Conservation (phyloP, 1,140 invertebrate genomes). For the Aphaenogaster floridana region DNA sequence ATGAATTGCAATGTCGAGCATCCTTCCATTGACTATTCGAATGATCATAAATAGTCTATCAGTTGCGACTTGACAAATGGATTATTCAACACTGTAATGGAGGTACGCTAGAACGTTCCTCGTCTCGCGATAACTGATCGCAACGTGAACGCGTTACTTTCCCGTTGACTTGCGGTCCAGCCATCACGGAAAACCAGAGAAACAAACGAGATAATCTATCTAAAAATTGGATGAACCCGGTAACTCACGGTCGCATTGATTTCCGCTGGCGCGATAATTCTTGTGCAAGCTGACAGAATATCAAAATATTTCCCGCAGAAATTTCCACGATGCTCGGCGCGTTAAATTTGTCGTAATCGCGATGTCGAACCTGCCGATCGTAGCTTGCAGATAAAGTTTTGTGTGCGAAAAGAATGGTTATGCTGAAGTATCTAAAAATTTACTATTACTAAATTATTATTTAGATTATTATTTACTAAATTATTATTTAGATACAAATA, state of each 20-base stretch:
- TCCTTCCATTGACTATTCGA: background rate
- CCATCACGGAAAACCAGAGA: background rate
- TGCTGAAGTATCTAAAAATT: too few species aligned
- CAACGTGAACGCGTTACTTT: background rate
- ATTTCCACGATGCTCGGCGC: background rate
- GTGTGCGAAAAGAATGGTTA: too few species aligned
- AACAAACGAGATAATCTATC: background rate
- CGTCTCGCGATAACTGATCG: background rate
- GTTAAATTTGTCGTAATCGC: background rate
- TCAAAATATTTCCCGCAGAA: background rate
- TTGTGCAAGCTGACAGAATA: background rate
- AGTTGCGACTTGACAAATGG: background rate
- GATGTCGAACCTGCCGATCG: background rate
- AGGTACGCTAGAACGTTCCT: background rate
- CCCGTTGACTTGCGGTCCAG: too few species aligned
- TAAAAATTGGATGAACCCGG: background rate
- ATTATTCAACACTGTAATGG: background rate
- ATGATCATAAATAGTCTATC: background rate
- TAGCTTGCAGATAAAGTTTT: background rate
- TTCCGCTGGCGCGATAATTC: slow-evolving; percentile 8
- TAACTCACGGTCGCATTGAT: background rate
- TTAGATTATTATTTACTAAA: too few species aligned
- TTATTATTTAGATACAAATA: too few species aligned
- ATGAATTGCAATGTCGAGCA: background rate
- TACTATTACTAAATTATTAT: too few species aligned